Evolutionary conservation across 1,140 invertebrate species (phyloP), one percentile per base, ranked within the genome.

Genomic region (Diplogasteroides magnus): DNA sequence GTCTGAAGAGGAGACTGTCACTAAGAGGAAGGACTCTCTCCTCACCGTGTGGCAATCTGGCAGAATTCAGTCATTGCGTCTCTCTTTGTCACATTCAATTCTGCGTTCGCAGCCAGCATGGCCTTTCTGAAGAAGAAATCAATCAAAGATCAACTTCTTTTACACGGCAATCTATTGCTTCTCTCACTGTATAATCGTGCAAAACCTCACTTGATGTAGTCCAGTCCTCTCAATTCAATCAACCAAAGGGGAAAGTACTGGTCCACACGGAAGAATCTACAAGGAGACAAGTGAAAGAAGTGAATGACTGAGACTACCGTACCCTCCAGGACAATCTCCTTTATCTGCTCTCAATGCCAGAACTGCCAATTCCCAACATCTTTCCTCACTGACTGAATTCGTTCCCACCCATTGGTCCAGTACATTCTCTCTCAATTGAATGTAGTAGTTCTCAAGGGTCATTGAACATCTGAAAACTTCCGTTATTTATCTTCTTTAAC

Each of bases 341-440:
- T 90, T 87, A 84, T 96, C 92, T 23, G 92, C 91, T 85, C 96
- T 93, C 57, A 96, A 86, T 60, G 92, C 91, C 76, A 91, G 87
- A 1, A 90, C 90, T 58, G 91, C 91, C 75, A 95, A 86, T 58
- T 90, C 86, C 77, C 93, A 89, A 77, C 91, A 86, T 26, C 88
- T 87, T 83, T 90, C 88, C 81, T 91, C 87, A 76, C 85, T 82
- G 69, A 84, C 82, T 1, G 61, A 63, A 56, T 71, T 58, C 2
- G 61, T 66, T 80, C 71, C 73, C 85, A 85, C 63, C 78, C 78
- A 78, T 37, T 85, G 86, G 67, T 80, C 78, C 27, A 87, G 77
- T 27, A 94, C 89, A 85, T 97, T 97, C 81, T 93, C 89, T 48
- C 91, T 89, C 78, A 97, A 85, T 86, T 97, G 94, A 74, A 94